phyloP scores from a whole-genome alignment of 2,888 invertebrate genomes.

The Scrobipalpa costella region DNA sequence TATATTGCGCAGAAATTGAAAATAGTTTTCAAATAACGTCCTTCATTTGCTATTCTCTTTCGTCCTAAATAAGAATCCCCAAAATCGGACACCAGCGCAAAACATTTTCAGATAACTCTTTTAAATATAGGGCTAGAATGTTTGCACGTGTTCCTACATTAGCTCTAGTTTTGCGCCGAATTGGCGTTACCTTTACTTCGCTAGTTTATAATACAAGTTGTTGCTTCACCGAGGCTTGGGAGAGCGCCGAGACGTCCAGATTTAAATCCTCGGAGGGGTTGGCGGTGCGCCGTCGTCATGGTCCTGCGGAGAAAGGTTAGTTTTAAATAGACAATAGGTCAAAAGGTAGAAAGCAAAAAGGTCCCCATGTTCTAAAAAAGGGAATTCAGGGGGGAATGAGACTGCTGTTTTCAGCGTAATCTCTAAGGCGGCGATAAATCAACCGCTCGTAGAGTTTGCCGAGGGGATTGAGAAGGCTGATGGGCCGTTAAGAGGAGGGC shows the following conservation, averaged over 20 bases:
- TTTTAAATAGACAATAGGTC: not conserved
- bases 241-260: slow-evolving; percentile 23
- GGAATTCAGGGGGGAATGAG: no score
- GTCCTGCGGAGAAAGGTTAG: slow-evolving; percentile 52
- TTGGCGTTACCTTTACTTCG: not conserved
- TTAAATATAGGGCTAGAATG: not conserved
- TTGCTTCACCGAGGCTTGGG: not conserved
- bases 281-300: slow-evolving; percentile 75
- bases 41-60: not conserved
- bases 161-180: not conserved
- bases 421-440: no score
- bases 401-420: no score
- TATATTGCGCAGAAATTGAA: not conserved
- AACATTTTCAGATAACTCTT: not conserved
- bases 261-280: slow-evolving; percentile 72
- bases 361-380: no score
- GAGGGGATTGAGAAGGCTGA: no score
- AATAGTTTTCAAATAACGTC: not conserved
- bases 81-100: not conserved
- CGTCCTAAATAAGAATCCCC: not conserved
- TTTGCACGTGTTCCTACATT: not conserved
- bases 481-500: no score
- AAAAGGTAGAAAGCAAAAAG: no score
- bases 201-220: slow-evolving; percentile 1
- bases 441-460: no score